Percentiles rank a stretch among this genome's conserved stretches.
phyloP scores from a whole-genome alignment of 1,140 invertebrate genomes.

The Planococcus citri region DNA sequence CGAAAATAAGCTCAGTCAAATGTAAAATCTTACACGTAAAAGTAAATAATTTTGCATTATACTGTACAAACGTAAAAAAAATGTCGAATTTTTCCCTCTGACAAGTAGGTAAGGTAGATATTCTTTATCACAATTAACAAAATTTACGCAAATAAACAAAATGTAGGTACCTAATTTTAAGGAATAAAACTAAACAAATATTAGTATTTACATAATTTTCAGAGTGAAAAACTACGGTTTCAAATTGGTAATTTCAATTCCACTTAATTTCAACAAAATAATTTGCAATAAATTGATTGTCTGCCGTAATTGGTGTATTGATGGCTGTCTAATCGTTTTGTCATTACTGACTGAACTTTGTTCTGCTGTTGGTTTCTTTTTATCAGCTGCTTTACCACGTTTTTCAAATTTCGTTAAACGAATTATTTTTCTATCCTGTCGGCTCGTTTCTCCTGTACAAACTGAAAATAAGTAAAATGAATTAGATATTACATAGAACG shows the following conservation, averaged over 20 bases:
- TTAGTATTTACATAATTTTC: background rate
- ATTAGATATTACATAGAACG: too few relatives aligned
- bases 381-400: background rate
- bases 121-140: background rate
- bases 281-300: conserved; percentile 18
- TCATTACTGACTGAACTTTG: background rate
- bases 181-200: background rate
- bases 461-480: conserved; percentile 9
- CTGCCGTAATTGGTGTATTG: conserved; percentile 13
- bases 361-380: background rate
- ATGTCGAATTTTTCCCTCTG: too few relatives aligned
- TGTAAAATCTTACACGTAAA: too few relatives aligned
- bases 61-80: too few relatives aligned
- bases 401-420: background rate
- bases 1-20: background rate
- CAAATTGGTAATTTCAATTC: background rate
- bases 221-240: conserved; percentile 12
- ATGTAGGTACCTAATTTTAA: background rate
- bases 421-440: background rate
- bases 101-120: background rate
- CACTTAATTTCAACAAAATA: conserved; percentile 14
- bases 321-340: background rate
- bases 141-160: background rate
- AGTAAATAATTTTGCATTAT: too few relatives aligned
- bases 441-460: background rate